Evolutionary conservation across 1,140 invertebrate genomes (phyloP).

Genomic region (Solenopsis invicta): DNA sequence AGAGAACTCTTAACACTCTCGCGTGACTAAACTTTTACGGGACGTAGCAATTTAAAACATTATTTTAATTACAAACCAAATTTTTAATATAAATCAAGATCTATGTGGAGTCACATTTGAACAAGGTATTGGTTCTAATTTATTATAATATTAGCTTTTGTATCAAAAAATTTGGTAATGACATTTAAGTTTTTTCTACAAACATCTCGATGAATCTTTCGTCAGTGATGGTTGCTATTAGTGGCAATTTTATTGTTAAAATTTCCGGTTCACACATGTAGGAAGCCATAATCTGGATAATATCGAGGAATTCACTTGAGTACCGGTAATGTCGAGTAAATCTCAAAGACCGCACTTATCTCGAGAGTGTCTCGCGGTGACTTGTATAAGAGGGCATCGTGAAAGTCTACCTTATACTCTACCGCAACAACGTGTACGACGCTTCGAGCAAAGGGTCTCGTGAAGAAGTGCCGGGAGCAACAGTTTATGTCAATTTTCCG

Average conservation of each 20-base stretch:
- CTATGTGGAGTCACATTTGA: neutral
- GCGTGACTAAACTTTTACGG: constrained; percentile 15
- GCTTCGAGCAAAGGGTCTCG: constrained; percentile 44
- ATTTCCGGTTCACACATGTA: neutral
- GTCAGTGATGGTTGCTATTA: neutral
- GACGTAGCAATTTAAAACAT: neutral
- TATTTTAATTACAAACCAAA: neutral
- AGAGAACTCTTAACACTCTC: constrained; percentile 15
- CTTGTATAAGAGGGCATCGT: constrained; percentile 42
- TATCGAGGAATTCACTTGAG: constrained; percentile 41
- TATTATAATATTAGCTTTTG: constrained; percentile 11
- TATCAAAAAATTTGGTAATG: neutral
- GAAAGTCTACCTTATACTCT: constrained; percentile 48
- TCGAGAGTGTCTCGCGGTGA: constrained; percentile 43
- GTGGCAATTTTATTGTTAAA: neutral
- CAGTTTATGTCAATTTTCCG: constrained; percentile 67
- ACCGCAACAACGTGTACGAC: constrained; percentile 38
- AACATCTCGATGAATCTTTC: neutral
- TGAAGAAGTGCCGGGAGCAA: constrained; percentile 61
- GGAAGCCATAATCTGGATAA: constrained; percentile 25
- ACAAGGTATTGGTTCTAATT: neutral
- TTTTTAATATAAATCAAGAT: neutral
- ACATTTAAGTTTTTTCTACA: neutral
- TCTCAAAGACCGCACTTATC: constrained; percentile 57
- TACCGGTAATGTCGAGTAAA: constrained; percentile 51